Conservation (phyloP, 2,888 invertebrate species). For the Dioctria rufipes region DNA sequence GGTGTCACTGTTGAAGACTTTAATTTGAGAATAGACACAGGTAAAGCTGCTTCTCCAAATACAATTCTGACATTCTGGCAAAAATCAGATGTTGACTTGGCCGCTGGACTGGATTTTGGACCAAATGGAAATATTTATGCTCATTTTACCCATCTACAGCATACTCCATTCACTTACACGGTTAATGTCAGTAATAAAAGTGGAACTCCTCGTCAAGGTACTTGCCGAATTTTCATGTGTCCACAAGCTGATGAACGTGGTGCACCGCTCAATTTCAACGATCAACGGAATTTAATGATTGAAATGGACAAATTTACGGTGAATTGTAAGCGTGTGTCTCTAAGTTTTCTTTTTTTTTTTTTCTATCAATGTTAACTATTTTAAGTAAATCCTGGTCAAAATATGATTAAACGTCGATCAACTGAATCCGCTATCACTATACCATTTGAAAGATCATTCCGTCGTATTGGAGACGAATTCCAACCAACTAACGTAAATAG, state of each 20-base stretch:
- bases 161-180: slow-evolving; percentile 79
- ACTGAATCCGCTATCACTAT: slow-evolving; percentile 84
- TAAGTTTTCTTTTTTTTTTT: too few species aligned
- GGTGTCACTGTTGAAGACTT: slow-evolving; percentile 61
- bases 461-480: slow-evolving; percentile 75
- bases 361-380: too few species aligned
- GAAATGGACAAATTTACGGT: slow-evolving; percentile 80
- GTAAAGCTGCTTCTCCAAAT: slow-evolving; percentile 71
- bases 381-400: slow-evolving; percentile 79
- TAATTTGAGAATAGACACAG: slow-evolving; percentile 62
- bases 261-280: slow-evolving; percentile 73
- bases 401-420: slow-evolving; percentile 78
- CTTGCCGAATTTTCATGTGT: slow-evolving; percentile 79
- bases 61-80: slow-evolving; percentile 83
- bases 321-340: slow-evolving; percentile 72
- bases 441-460: slow-evolving; percentile 86
- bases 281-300: slow-evolving; percentile 77
- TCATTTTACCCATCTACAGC: slow-evolving; percentile 84
- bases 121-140: slow-evolving; percentile 81
- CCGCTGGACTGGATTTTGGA: slow-evolving; percentile 85
- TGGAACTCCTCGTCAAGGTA: slow-evolving; percentile 72
- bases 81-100: slow-evolving; percentile 84
- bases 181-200: slow-evolving; percentile 76
- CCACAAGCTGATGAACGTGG: slow-evolving; percentile 79
- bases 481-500: slow-evolving; percentile 71